phyloP scores from a whole-genome alignment of 2,888 invertebrate species.

The Callinectes sapidus region DNA sequence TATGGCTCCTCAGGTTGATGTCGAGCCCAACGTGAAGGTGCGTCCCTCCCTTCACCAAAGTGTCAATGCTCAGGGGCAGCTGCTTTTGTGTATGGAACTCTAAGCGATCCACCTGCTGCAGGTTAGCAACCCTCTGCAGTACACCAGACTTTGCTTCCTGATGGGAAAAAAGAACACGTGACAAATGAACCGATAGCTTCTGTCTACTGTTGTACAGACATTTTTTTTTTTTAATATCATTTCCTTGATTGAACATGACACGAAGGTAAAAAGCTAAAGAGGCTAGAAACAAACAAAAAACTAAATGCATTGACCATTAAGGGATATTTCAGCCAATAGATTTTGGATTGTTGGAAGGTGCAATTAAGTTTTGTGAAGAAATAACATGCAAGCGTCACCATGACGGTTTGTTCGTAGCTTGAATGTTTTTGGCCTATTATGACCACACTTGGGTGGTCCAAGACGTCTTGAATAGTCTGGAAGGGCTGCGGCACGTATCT shows the following conservation, averaged over 20 bases:
- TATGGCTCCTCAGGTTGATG: neutral
- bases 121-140: neutral
- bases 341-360: neutral
- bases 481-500: conserved; percentile 56
- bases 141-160: neutral
- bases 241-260: neutral
- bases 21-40: conserved; percentile 31
- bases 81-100: neutral
- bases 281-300: too few relatives aligned
- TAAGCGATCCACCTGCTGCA: neutral
- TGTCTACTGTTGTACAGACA: neutral
- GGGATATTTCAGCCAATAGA: neutral
- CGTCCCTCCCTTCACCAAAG: neutral
- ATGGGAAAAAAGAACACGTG: neutral
- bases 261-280: neutral
- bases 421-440: conserved; percentile 40
- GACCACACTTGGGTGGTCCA: conserved; percentile 41
- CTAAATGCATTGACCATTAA: too few relatives aligned
- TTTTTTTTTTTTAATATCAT: neutral
- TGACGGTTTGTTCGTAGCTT: neutral
- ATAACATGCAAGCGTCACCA: neutral
- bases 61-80: conserved; percentile 25
- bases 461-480: conserved; percentile 44
- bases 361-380: neutral
- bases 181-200: neutral